Evolutionary conservation across 2,888 invertebrate species (phyloP).

Genomic region (Willowsia nigromaculata): DNA sequence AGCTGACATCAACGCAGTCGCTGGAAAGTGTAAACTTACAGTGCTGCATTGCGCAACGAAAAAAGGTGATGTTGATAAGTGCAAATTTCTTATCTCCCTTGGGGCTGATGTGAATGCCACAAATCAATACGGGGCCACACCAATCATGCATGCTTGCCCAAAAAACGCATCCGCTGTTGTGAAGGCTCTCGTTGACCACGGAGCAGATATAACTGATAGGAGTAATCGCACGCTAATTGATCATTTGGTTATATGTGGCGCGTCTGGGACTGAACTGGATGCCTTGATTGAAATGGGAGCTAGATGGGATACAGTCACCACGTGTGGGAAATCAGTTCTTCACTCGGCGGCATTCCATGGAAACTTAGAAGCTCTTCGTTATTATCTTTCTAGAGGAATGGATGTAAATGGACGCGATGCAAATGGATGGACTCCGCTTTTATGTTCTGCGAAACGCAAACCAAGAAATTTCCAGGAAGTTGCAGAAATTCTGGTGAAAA

Average conservation of each 20-base stretch:
- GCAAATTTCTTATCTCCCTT: too few species aligned
- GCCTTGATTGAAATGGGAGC: not conserved
- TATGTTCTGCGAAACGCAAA: not conserved
- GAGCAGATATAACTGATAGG: not conserved
- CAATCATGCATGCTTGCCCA: too few species aligned
- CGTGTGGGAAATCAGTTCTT: not conserved
- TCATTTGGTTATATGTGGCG: not conserved
- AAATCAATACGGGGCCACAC: too few species aligned
- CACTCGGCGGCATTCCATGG: not conserved
- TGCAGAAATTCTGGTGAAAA: not conserved
- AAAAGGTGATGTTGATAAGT: too few species aligned
- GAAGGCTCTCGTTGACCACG: too few species aligned
- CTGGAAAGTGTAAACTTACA: too few species aligned
- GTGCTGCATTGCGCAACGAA: too few species aligned
- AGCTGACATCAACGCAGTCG: too few species aligned
- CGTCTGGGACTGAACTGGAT: not conserved
- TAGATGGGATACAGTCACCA: too few species aligned
- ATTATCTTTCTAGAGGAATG: not conserved
- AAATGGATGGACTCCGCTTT: not conserved
- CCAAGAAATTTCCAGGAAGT: not conserved
- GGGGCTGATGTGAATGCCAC: too few species aligned
- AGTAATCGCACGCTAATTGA: not conserved
- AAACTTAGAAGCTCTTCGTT: not conserved
- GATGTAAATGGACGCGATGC: not conserved
- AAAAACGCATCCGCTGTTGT: too few species aligned